These are phyloP conservation scores for Saxidomus purpurata DNA, from an alignment of 1,140 invertebrate genomes.

Conservation along the genomic window DNA sequence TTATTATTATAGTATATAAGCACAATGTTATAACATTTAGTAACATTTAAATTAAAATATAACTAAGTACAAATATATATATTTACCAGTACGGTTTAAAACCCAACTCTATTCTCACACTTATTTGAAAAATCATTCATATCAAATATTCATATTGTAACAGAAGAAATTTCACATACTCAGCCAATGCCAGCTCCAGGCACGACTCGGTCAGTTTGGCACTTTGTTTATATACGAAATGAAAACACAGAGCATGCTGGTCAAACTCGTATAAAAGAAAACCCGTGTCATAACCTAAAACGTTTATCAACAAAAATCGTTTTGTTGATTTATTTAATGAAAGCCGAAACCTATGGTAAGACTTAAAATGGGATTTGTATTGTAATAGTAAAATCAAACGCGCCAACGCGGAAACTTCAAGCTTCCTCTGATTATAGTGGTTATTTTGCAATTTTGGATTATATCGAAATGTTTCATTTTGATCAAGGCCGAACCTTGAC, in stretches of 20 bases:
- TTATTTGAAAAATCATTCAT: background rate
- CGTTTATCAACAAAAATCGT: background rate
- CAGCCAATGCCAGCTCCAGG: background rate
- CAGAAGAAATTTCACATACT: background rate
- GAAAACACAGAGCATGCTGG: background rate
- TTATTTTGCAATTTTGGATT: background rate
- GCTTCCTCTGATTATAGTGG: background rate
- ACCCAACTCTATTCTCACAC: background rate
- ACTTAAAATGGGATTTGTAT: background rate
- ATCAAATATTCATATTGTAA: background rate
- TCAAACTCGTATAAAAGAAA: background rate
- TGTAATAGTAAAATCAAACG: background rate
- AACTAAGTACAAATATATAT: background rate
- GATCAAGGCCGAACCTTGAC: background rate
- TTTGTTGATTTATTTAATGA: constrained; percentile 1
- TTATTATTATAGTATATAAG: too few relatives aligned
- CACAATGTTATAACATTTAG: too few relatives aligned
- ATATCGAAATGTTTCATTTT: too few relatives aligned
- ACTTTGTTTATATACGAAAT: constrained; percentile 17
- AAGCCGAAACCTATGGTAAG: background rate
- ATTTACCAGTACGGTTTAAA: background rate
- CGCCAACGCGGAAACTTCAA: constrained; percentile 4
- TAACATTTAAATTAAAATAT: background rate
- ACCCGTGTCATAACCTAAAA: background rate
- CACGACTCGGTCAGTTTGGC: background rate